These are phyloP conservation scores for Tholera decimalis DNA, from an alignment of 2,888 invertebrate species.

Conservation along the genomic window DNA sequence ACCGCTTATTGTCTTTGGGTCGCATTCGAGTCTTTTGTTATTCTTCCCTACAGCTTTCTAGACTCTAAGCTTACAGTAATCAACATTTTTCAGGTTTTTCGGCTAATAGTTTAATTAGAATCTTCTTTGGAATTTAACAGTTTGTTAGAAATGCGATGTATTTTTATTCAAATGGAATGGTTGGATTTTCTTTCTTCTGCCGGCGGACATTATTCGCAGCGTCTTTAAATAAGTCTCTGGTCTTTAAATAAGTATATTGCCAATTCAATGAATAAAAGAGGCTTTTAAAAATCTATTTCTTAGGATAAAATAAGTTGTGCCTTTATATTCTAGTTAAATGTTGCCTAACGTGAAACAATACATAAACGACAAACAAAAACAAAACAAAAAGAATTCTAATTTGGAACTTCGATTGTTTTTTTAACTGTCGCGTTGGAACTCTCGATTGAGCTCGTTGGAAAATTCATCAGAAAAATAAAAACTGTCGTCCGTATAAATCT, in stretches of 20 bases:
- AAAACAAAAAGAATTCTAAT: slow-evolving; percentile 31
- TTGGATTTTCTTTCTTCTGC: slow-evolving; percentile 28
- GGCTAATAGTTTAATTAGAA: slow-evolving; percentile 59
- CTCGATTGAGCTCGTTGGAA: slow-evolving; percentile 16
- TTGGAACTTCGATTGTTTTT: slow-evolving; percentile 34
- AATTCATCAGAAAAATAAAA: slow-evolving; percentile 29
- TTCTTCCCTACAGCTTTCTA: slow-evolving; percentile 41
- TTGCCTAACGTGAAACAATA: background rate
- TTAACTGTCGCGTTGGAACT: background rate
- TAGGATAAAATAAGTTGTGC: slow-evolving; percentile 1
- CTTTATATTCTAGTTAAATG: slow-evolving; percentile 2
- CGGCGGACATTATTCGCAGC: slow-evolving; percentile 27
- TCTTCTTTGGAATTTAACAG: slow-evolving; percentile 28
- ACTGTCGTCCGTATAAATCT: slow-evolving; percentile 27
- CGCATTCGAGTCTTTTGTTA: slow-evolving; percentile 62
- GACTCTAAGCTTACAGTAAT: slow-evolving; percentile 39
- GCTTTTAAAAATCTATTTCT: slow-evolving; percentile 20
- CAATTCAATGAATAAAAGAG: slow-evolving; percentile 32
- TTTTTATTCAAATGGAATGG: slow-evolving; percentile 49
- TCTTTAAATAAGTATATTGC: slow-evolving; percentile 29
- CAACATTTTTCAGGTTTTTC: slow-evolving; percentile 55
- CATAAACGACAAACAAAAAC: slow-evolving; percentile 4
- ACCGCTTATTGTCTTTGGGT: slow-evolving; percentile 66
- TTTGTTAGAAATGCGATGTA: slow-evolving; percentile 28
- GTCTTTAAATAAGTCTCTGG: slow-evolving; percentile 20